These are phyloP conservation scores for Caloenas nicobarica DNA, from an alignment of 2,113 vertebrate genomes.

Conservation along the genomic window DNA sequence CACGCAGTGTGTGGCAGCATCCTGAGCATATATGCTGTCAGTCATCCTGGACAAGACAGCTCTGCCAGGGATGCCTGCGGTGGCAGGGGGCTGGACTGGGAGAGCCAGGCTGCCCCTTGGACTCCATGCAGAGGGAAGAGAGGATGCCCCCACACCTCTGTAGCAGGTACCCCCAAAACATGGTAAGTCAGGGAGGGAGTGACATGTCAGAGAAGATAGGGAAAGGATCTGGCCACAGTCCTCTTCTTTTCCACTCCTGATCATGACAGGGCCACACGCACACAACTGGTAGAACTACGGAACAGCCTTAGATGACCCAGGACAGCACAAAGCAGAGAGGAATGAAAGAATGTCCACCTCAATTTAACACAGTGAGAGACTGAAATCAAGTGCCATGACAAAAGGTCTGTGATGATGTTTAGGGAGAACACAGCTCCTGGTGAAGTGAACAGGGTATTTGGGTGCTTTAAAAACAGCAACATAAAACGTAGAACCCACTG, in stretches of 20 bases:
- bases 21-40: neutral
- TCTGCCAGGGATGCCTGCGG: neutral
- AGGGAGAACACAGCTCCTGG: neutral
- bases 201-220: neutral
- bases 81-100: neutral
- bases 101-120: neutral
- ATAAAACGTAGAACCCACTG: neutral
- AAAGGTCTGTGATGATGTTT: neutral
- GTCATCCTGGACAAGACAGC: neutral
- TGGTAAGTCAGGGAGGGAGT: neutral
- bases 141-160: neutral
- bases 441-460: neutral
- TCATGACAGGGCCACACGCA: neutral
- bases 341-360: neutral
- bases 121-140: neutral
- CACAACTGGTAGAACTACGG: neutral
- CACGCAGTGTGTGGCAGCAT: neutral
- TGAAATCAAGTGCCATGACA: neutral
- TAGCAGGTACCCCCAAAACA: neutral
- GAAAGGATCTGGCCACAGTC: neutral
- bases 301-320: neutral
- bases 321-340: neutral
- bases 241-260: neutral
- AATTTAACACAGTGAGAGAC: neutral
- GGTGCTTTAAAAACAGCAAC: neutral